Evolutionary conservation across 2,797 vertebrate species (phyloP), one percentile per base, ranked within the genome.

Genomic region (Clarias pachynema): DNA sequence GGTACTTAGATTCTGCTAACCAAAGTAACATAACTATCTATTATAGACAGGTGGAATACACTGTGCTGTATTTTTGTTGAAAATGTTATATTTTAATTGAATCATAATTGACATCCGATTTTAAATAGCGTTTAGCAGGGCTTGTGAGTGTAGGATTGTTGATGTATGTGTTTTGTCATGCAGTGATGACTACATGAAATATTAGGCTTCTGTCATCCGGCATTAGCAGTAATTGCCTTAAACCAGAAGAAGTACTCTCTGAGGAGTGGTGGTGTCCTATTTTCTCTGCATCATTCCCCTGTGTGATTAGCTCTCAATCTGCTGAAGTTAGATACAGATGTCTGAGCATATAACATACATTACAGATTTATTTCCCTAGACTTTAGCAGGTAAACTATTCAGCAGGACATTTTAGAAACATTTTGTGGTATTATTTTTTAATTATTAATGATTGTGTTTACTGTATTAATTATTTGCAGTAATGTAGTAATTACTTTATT

Each of bases 151-250:
- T 81, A 66, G 29, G 77, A 49, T 34, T 63, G 68, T 34, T 31
- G 14, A 40, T 85, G 37, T 79, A 56, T 79, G 56, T 79, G 65
- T 62, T 63, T 81, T 62, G 69, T 82, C 49, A 29, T 24, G 12
- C 22, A 62, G 68, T 57, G 37, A 83, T 81, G 78, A 75, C 84
- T 74, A 37, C 75, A 79, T 84, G 72, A 37, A 84, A 31, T 79
- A 85, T 63, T 86, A 83, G 81, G 60, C 69, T 83, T 82, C 86
- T 83, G 85, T 86, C 85, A 85, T 84, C 59, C 75, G 65, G 69
- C 74, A 83, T 89, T 70, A 85, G 59, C 82, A 57, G 22, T 88
- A 87, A 85, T 85, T 83, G 79, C 56, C 86, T 82, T 84, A 56
- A 79, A 57, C 73, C 84, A 65, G 70, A 82, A 81, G 84, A 85